Percentiles rank a stretch among this genome's conserved stretches.
Evolutionary conservation across 2,888 invertebrate species (phyloP).

Genomic region (Axea sp.): DNA sequence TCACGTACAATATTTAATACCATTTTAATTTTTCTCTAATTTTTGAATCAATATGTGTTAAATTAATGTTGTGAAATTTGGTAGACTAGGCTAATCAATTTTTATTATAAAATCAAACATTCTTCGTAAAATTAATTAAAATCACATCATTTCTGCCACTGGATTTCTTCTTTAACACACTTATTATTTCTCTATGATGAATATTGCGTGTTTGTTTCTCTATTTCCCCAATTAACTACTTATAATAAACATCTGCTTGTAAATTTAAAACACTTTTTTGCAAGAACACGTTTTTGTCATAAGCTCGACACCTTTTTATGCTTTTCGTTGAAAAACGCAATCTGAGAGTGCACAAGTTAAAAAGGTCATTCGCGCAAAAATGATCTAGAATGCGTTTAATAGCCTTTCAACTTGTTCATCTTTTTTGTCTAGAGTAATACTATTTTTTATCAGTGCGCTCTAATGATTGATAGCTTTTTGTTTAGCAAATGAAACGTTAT

Average conservation of each 20-base stretch:
- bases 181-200: too few species aligned
- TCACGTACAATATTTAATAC: too few species aligned
- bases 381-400: constrained; percentile 53
- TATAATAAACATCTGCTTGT: constrained; percentile 45
- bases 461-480: constrained; percentile 51
- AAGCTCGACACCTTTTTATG: constrained; percentile 38
- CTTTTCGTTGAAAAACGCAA: constrained; percentile 35
- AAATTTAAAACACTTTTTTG: constrained; percentile 43
- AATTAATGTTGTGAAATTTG: too few species aligned
- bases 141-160: too few species aligned
- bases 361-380: constrained; percentile 35
- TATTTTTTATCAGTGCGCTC: constrained; percentile 13
- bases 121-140: too few species aligned
- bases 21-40: too few species aligned
- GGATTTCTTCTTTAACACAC: too few species aligned
- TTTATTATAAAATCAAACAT: too few species aligned
- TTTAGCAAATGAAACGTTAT: constrained; percentile 17
- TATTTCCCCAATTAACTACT: constrained; percentile 10
- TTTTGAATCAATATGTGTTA: too few species aligned
- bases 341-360: constrained; percentile 34
- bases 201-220: constrained; percentile 29
- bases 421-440: constrained; percentile 21
- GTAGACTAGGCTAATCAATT: too few species aligned
- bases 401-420: constrained; percentile 40
- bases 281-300: constrained; percentile 2